Conservation (phyloP, 1,140 invertebrate species). For the Mactra quadrangularis region DNA sequence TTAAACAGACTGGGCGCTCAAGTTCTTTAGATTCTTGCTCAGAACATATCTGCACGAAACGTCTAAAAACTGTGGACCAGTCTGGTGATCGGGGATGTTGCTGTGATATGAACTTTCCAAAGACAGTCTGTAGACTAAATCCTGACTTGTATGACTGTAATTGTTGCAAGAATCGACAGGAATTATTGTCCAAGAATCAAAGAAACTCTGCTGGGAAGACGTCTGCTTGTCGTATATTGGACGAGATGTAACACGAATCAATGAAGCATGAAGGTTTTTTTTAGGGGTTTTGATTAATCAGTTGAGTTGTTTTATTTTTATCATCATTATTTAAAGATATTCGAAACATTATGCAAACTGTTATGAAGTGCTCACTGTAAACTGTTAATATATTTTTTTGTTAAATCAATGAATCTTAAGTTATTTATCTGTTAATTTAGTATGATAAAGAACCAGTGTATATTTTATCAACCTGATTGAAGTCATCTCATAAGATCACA, state of each 20-base stretch:
- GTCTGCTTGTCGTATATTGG: constrained; percentile 27
- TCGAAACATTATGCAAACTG: no score
- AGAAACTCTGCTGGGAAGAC: constrained; percentile 55
- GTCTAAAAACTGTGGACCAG: constrained; percentile 58
- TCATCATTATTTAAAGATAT: no score
- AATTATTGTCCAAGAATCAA: constrained; percentile 43
- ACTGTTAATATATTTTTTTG: constrained; percentile 6
- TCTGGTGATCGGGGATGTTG: constrained; percentile 38
- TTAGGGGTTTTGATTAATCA: no score
- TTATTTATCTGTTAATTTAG: neutral
- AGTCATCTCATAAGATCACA: no score
- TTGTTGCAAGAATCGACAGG: constrained; percentile 28
- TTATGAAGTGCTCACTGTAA: no score
- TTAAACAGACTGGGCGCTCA: constrained; percentile 58
- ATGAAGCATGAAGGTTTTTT: no score
- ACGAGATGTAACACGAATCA: constrained; percentile 41
- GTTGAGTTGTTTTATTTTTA: no score
- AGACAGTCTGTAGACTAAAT: constrained; percentile 21
- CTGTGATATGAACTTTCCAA: constrained; percentile 33
- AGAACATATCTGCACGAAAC: constrained; percentile 39
- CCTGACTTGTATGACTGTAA: constrained; percentile 27
- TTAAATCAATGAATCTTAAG: constrained; percentile 4
- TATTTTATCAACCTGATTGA: no score
- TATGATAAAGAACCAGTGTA: no score
- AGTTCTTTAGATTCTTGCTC: constrained; percentile 52